phyloP scores from a whole-genome alignment of 1,140 invertebrate species.

The Drosophila watanabei region DNA sequence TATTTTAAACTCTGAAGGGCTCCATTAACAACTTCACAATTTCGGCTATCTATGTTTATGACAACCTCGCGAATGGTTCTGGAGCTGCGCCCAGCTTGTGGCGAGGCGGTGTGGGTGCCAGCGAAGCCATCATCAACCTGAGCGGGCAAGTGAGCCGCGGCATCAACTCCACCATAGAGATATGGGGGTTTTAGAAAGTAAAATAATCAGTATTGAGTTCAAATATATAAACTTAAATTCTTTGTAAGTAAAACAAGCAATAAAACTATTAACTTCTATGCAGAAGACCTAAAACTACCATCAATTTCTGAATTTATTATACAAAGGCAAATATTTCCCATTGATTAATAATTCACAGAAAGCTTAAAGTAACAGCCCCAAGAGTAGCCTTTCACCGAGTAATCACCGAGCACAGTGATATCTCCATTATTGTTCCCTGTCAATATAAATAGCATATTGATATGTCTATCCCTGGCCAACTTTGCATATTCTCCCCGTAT shows the following conservation, averaged over 20 bases:
- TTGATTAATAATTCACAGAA: neutral
- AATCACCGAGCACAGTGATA: neutral
- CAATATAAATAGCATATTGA: constrained; percentile 46
- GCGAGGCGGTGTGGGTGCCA: constrained; percentile 60
- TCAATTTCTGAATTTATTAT: too few relatives aligned
- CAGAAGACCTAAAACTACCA: neutral
- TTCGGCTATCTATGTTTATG: constrained; percentile 51
- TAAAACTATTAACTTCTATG: neutral
- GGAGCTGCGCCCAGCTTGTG: constrained; percentile 58
- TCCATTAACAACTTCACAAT: constrained; percentile 51
- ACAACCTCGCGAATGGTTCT: constrained; percentile 72
- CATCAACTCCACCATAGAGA: constrained; percentile 72
- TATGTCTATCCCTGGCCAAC: constrained; percentile 24
- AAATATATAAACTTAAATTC: neutral
- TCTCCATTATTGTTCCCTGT: neutral
- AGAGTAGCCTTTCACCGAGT: too few relatives aligned
- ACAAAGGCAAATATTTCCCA: neutral
- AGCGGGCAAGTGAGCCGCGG: constrained; percentile 47
- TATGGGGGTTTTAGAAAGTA: constrained; percentile 47
- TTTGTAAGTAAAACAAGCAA: neutral
- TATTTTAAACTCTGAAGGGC: constrained; percentile 40
- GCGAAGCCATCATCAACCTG: constrained; percentile 55
- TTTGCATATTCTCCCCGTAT: constrained; percentile 35
- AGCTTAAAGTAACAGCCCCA: neutral
- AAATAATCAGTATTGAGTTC: neutral